Evolutionary conservation across 2,113 vertebrate species (phyloP), one percentile per base, ranked within the genome.

Genomic region (Zosterops pallidus): DNA sequence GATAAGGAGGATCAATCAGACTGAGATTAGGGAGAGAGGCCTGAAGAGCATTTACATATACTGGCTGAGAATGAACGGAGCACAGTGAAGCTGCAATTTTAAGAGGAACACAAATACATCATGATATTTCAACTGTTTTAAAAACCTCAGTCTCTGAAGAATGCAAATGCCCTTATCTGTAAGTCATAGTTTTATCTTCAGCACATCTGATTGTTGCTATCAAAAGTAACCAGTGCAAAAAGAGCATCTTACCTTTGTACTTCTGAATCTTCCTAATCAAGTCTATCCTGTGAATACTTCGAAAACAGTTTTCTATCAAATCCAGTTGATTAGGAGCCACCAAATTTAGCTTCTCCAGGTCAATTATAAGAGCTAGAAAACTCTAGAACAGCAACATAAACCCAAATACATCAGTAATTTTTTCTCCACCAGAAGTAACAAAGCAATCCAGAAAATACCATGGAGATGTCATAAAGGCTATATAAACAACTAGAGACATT

Each of bases 271-370:
- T 99, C 92, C 95, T 99, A 69, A 97, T 98, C 26, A 99, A 96
- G 86, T 99, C 99, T 12, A 98, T 71, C 91, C 99, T 98, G 89
- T 96, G 98, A 76, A 99, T 98, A 68, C 83, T 97, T 69, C 2
- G 95, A 46, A 99, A 98, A 79, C 98, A 98, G 31, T 97, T 55
- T 94, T 99, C 98, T 49, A 99, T 88, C n/a, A 98, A 44, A 71
- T 98, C 98, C 72, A 99, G 86, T 12, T 97, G 98, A 94, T 98
- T 97, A 26, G 98, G 96, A 64, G 98, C 98, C 95, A 99, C 92
- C 94, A 97, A 95, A 72, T 98, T 98, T 81, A 98, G 72, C 79
- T 99, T 99, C 97, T 99, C 99, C 55, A 99, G 92, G 86, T 99
- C 99, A 86, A 98, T 96, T 44, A 99, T 90, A 68, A 99, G 83